These are phyloP conservation scores for Rhopilema esculentum DNA, from an alignment of 30 jellyfish, hydroid and myxozoan species.

Conservation along the genomic window DNA sequence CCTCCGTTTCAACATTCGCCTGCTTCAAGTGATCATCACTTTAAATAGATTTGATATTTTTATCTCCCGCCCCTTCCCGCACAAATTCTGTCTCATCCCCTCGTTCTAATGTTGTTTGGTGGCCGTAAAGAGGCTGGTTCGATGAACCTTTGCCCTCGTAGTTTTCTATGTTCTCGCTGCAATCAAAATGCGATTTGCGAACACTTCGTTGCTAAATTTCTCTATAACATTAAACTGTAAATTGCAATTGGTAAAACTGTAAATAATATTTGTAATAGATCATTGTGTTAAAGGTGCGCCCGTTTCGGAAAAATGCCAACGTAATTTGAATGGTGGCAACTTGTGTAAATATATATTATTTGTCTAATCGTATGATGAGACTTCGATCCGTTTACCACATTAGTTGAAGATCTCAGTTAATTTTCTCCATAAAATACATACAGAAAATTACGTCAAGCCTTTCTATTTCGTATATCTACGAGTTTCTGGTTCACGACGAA, in stretches of 20 bases:
- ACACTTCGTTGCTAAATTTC: background rate
- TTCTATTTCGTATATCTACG: background rate
- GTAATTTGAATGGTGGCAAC: constrained; percentile 12
- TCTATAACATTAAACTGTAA: constrained; percentile 16
- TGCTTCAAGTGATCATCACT: too few species aligned
- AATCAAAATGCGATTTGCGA: background rate
- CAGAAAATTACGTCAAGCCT: constrained; percentile 1
- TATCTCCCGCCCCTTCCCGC: too few species aligned
- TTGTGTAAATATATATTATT: constrained; percentile 26
- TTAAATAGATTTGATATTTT: too few species aligned
- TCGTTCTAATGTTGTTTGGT: too few species aligned
- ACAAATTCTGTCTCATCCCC: too few species aligned
- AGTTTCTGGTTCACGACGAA: too few species aligned
- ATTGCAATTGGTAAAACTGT: constrained; percentile 43
- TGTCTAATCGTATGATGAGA: constrained; percentile 31
- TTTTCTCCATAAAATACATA: constrained; percentile 29
- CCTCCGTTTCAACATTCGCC: too few species aligned
- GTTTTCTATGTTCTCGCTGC: background rate
- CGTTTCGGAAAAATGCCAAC: background rate
- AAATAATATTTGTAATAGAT: constrained; percentile 52
- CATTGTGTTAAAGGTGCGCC: constrained; percentile 26
- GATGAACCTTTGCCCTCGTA: background rate
- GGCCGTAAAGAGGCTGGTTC: background rate
- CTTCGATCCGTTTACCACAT: background rate
- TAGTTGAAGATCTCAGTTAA: constrained; percentile 31